Percentiles rank a stretch among this genome's conserved stretches.
Evolutionary conservation across 2,113 vertebrate genomes (phyloP).

Genomic region (Salvator merianae): DNA sequence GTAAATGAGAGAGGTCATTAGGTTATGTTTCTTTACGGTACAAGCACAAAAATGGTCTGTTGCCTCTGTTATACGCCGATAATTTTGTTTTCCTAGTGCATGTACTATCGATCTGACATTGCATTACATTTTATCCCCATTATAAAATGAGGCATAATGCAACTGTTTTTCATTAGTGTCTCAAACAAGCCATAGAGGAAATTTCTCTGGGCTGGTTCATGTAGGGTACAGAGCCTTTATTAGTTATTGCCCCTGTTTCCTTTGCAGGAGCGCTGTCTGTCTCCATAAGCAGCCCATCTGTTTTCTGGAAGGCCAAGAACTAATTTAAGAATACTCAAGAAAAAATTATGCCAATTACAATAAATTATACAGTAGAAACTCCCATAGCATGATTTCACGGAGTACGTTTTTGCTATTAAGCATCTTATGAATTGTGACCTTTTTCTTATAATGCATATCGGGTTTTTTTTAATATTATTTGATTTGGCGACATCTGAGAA

Average conservation of each 20-base stretch:
- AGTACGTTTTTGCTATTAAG: too few species aligned
- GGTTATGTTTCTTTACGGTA: constrained; percentile 69
- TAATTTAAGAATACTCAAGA: constrained; percentile 55
- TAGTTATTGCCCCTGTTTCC: constrained; percentile 64
- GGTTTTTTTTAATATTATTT: too few species aligned
- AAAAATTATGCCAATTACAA: constrained; percentile 61
- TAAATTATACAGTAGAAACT: constrained; percentile 41
- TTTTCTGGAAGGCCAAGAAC: constrained; percentile 47
- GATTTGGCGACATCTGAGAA: too few species aligned
- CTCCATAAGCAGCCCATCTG: constrained; percentile 28
- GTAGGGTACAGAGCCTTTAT: constrained; percentile 34
- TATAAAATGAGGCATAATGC: constrained; percentile 50
- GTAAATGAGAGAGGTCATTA: constrained; percentile 59
- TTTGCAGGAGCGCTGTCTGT: constrained; percentile 31
- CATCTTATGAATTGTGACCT: too few species aligned
- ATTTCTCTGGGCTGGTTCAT: constrained; percentile 65
- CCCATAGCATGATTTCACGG: too few species aligned
- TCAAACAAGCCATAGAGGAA: constrained; percentile 57
- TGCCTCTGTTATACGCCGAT: constrained; percentile 63
- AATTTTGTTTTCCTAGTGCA: constrained; percentile 67
- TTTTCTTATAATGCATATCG: too few species aligned
- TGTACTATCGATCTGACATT: constrained; percentile 67
- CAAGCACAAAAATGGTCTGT: constrained; percentile 58
- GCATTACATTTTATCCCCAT: constrained; percentile 64
- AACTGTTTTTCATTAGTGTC: constrained; percentile 74